These are phyloP conservation scores for Atrichornis clamosus DNA, from an alignment of 2,113 vertebrate species.

Conservation along the genomic window DNA sequence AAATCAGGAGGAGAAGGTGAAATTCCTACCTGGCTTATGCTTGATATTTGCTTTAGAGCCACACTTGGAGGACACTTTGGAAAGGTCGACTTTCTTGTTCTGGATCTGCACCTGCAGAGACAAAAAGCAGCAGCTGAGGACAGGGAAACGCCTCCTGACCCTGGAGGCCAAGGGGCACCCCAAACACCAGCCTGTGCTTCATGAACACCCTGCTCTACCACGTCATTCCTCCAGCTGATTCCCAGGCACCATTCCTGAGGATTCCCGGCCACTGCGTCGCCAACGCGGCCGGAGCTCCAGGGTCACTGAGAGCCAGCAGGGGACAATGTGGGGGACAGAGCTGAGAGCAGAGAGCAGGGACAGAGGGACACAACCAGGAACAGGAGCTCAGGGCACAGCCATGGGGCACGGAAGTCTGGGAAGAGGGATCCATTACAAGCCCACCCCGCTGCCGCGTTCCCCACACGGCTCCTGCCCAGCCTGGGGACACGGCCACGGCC, in stretches of 20 bases:
- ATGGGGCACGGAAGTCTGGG: neutral
- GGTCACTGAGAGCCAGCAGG: neutral
- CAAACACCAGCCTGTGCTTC: fast-evolving
- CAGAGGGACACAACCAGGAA: neutral
- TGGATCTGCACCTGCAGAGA: constrained; percentile 87
- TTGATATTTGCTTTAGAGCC: constrained; percentile 93
- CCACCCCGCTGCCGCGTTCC: fast-evolving
- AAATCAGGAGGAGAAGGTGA: neutral
- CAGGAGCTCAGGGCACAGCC: neutral
- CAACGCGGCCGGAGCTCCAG: fast-evolving
- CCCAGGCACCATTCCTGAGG: neutral
- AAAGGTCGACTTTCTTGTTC: constrained; percentile 92
- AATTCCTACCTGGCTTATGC: constrained; percentile 86
- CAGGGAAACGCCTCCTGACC: neutral
- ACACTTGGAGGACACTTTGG: constrained; percentile 93
- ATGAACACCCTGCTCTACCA: fast-evolving
- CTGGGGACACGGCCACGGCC: neutral
- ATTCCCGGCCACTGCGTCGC: neutral
- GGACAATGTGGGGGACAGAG: neutral
- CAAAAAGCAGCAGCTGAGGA: neutral
- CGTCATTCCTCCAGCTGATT: fast-evolving
- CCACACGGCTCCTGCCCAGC: neutral
- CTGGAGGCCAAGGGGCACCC: neutral
- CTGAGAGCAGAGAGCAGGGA: neutral
- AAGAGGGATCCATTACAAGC: neutral